Percentiles rank a stretch among this genome's conserved stretches.
Conservation (phyloP, 2,888 invertebrate species). For the Acronicta alni region DNA sequence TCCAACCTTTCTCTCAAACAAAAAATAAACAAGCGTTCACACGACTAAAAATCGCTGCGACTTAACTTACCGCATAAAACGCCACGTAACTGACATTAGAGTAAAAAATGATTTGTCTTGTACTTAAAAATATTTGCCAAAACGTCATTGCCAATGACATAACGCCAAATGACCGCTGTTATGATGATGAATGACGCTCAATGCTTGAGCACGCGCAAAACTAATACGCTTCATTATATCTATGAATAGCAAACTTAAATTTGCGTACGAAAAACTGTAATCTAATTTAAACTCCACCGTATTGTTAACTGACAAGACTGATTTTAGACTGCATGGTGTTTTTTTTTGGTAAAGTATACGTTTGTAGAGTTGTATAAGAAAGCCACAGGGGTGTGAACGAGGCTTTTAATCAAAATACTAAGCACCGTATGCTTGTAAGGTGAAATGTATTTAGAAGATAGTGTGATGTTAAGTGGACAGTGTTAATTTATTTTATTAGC, state of each 20-base stretch:
- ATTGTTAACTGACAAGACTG: not conserved
- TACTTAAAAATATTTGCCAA: conserved; percentile 56
- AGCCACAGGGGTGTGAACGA: conserved; percentile 50
- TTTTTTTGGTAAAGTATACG: conserved; percentile 14
- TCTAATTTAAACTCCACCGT: conserved; percentile 1
- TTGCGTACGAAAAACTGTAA: conserved; percentile 8
- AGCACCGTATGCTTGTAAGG: conserved; percentile 26
- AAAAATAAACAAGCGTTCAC: conserved; percentile 34
- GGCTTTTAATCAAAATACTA: conserved; percentile 48
- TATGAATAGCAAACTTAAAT: conserved; percentile 32
- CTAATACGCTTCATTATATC: conserved; percentile 50
- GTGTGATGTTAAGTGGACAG: conserved; percentile 31
- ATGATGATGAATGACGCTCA: conserved; percentile 55
- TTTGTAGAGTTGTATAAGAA: conserved; percentile 43
- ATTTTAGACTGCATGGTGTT: not conserved
- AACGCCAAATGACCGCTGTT: conserved; percentile 54
- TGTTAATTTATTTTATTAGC: conserved; percentile 38
- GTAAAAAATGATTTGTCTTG: conserved; percentile 51
- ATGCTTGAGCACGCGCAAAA: conserved; percentile 51
- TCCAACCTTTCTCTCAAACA: conserved; percentile 34
- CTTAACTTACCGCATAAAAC: conserved; percentile 35
- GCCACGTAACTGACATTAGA: conserved; percentile 47
- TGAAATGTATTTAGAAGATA: conserved; percentile 30
- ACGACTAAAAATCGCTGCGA: conserved; percentile 21
- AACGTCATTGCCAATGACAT: conserved; percentile 57